Evolutionary conservation across 2,888 invertebrate genomes (phyloP).

Genomic region (Odontothrips loti): DNA sequence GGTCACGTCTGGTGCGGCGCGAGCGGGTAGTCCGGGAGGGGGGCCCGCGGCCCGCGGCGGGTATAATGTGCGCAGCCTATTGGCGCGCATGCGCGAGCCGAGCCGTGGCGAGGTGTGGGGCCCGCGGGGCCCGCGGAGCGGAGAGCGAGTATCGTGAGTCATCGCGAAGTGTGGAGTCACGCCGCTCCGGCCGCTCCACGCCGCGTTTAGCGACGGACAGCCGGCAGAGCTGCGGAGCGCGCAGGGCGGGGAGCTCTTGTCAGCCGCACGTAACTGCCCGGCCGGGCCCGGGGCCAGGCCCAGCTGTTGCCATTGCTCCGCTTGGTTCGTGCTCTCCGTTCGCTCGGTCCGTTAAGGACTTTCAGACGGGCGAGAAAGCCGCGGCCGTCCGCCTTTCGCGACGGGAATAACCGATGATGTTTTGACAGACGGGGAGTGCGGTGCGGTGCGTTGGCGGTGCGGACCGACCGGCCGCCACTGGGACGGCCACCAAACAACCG

Average conservation of each 20-base stretch:
- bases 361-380: neutral
- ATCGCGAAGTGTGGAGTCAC: slow-evolving; percentile 18
- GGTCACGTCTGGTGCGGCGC: neutral
- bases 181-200: neutral
- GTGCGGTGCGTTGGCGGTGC: neutral
- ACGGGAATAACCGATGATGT: neutral
- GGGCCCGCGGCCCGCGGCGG: neutral
- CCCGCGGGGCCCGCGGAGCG: no score
- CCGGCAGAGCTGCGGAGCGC: no score
- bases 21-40: neutral
- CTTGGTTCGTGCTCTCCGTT: neutral
- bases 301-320: neutral
- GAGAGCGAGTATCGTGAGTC: neutral
- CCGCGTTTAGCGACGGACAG: neutral
- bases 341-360: neutral
- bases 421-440: neutral
- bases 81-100: neutral
- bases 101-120: no score
- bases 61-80: neutral
- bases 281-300: neutral
- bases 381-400: neutral
- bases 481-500: no score
- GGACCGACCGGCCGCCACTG: neutral
- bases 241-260: no score
- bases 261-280: neutral